These are phyloP conservation scores for Dendrocopos noguchii DNA, from an alignment of 2,113 vertebrate species.

Conservation along the genomic window DNA sequence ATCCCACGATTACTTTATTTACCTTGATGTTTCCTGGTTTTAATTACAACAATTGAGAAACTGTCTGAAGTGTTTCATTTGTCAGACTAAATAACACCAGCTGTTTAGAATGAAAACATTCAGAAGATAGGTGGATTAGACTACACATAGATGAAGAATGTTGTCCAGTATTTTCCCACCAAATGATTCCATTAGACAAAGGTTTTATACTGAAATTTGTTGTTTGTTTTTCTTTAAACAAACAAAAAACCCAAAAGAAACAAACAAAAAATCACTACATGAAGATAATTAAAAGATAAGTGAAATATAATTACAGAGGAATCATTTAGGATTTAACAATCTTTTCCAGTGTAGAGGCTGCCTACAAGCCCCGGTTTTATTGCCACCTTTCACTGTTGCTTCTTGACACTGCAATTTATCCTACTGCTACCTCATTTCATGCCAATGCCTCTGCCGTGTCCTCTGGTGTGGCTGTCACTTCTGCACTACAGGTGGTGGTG, in stretches of 20 bases:
- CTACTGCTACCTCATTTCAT: neutral
- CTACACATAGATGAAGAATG: neutral
- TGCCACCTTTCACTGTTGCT: neutral
- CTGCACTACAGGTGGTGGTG: neutral
- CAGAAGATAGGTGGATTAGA: neutral
- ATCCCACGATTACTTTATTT: conserved; percentile 45
- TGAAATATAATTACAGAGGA: neutral
- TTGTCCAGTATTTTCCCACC: neutral
- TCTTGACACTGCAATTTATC: neutral
- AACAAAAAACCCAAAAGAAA: neutral
- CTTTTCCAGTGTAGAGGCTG: neutral
- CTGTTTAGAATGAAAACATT: conserved; percentile 26
- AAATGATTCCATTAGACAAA: neutral
- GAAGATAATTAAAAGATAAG: neutral
- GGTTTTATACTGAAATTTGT: neutral
- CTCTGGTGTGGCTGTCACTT: neutral
- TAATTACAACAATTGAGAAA: conserved; percentile 51
- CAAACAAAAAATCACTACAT: neutral
- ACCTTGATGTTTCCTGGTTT: conserved; percentile 39
- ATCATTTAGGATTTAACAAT: neutral
- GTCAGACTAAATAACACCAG: conserved; percentile 29
- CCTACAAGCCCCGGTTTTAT: neutral
- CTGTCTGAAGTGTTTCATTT: conserved; percentile 48
- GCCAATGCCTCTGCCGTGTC: neutral
- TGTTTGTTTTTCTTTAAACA: too few relatives aligned